Base-by-base conservation (phyloP, 2,888 invertebrate genomes). In the Prenolepis imparis region DNA sequence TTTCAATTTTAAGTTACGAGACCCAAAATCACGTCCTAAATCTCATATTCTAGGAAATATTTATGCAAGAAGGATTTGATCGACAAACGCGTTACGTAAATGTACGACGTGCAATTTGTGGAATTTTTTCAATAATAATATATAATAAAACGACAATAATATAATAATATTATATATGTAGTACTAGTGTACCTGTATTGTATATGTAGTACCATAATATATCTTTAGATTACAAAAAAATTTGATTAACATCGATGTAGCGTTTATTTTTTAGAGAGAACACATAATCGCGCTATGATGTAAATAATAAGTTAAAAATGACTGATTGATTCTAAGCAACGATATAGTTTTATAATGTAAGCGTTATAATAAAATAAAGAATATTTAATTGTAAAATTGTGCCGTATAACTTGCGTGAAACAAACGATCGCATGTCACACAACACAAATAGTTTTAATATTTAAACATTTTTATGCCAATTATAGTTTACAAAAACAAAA, bases 1-100 rank as follows among this genome's bases (percentile, higher is more conserved):
- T 74, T 81, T 74, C 80, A 36, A 73, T 73, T 73, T 28, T 28
- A 63, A 74, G 48, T 28, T 59, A 52, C 36, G 63, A 18, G 61
- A 24, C 12, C 12, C n/a, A 3, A 32, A 9, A 48, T 48, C 2
- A 18, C 3, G 1, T 1, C 11, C 6, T 12, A 11, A n/a, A n/a
- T 52, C 8, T 44, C 48, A 28, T 15, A 11, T 73, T 39, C 24
- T 3, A 9, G 11, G 41, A 36, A 44, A 36, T 32, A 44, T n/a
- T 15, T 3, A 44, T 4, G 1, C 21, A 24, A 36, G 59, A 72
- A 6, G 12, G 6, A 8, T 12, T 9, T 6, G 18, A 24, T 3
- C 11, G 21, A 32, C 21, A 12, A 68, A 68, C 21, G 21, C 15
- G 9, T 57, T 24, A 36, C 21, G 24, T 39, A 39, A 57, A 6